These are phyloP conservation scores for Antitype chi DNA, from an alignment of 2,888 invertebrate species.

Conservation along the genomic window DNA sequence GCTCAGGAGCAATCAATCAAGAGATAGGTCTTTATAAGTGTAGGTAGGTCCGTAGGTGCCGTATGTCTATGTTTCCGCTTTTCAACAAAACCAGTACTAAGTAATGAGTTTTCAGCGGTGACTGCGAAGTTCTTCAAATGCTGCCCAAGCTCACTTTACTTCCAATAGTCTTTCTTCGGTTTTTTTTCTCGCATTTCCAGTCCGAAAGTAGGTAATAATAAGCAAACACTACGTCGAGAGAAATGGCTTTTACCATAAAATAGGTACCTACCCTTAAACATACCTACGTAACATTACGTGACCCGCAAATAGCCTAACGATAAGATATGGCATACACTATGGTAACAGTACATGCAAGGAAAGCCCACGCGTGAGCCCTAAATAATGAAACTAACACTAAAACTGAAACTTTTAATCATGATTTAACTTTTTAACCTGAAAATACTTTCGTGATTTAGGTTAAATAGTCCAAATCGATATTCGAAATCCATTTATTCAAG, in stretches of 20 bases:
- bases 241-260: neutral
- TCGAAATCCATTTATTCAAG: neutral
- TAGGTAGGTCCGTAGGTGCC: too few relatives aligned
- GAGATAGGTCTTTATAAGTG: too few relatives aligned
- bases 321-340: constrained; percentile 11
- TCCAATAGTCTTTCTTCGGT: too few relatives aligned
- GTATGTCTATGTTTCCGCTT: neutral
- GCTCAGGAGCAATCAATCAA: neutral
- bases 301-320: constrained; percentile 10
- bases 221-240: neutral
- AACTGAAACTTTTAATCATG: neutral
- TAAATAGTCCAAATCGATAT: neutral
- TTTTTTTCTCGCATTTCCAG: neutral
- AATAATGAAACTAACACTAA: constrained; percentile 4
- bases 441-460: neutral
- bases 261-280: neutral
- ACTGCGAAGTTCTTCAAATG: neutral
- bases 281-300: neutral
- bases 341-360: constrained; percentile 11
- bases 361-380: neutral
- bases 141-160: neutral
- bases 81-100: neutral
- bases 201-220: neutral
- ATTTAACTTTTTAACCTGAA: neutral
- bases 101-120: neutral